phyloP scores from a whole-genome alignment of 2,888 invertebrate genomes.

The Dichetophora obliterata region DNA sequence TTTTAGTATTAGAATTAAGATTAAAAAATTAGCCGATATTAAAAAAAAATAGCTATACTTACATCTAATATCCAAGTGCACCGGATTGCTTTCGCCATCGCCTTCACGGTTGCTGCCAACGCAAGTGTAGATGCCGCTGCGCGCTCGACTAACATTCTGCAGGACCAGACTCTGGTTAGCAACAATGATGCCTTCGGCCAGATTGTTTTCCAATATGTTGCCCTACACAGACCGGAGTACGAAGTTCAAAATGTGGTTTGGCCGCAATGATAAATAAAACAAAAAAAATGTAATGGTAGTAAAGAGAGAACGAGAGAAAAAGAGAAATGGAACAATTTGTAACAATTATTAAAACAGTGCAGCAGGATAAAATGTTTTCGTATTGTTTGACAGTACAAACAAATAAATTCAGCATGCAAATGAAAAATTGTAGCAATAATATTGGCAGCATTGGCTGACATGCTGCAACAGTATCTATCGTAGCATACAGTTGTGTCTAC shows the following conservation, averaged over 20 bases:
- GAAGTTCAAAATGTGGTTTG: neutral
- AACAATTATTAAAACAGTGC: conserved; percentile 27
- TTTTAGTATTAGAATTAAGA: too few relatives aligned
- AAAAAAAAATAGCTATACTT: conserved; percentile 62
- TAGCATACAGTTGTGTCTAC: neutral
- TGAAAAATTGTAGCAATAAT: conserved; percentile 22
- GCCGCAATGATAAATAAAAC: neutral
- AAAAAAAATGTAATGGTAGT: neutral
- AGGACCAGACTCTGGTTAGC: conserved; percentile 92
- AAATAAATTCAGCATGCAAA: conserved; percentile 23
- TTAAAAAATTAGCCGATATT: neutral
- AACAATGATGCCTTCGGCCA: conserved; percentile 84
- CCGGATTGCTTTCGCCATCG: conserved; percentile 87
- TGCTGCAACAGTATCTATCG: neutral
- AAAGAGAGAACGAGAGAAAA: neutral
- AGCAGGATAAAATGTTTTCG: conserved; percentile 11
- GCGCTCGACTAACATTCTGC: conserved; percentile 82
- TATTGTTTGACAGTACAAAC: conserved; percentile 17
- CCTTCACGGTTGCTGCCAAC: conserved; percentile 90
- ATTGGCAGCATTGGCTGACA: neutral
- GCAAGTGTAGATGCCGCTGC: conserved; percentile 88
- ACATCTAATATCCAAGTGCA: conserved; percentile 89
- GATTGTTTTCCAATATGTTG: conserved; percentile 82
- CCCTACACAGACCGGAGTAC: conserved; percentile 73
- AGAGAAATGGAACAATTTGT: conserved; percentile 18